These are phyloP conservation scores for Andrena chrysosceles DNA, from an alignment of 2,888 invertebrate species.

Conservation along the genomic window DNA sequence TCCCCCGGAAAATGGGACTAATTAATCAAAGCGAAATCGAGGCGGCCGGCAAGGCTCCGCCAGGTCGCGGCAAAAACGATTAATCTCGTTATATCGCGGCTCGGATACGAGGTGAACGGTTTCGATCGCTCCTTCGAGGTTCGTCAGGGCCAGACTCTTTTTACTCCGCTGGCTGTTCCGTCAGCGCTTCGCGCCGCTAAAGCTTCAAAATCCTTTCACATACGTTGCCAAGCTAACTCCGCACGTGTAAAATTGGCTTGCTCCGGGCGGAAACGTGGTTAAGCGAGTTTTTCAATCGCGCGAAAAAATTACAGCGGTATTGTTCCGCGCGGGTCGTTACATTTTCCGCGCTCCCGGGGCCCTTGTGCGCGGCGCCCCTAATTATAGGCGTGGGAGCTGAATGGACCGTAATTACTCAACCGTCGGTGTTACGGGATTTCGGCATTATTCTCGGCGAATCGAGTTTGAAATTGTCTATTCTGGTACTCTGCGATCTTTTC, in stretches of 20 bases:
- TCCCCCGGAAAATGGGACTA: conserved; percentile 69
- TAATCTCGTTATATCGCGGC: conserved; percentile 74
- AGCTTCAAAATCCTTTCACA: neutral
- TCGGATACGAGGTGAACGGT: conserved; percentile 52
- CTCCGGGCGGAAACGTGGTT: neutral
- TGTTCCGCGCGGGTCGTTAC: conserved; percentile 23
- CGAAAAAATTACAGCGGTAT: conserved; percentile 37
- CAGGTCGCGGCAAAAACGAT: conserved; percentile 69
- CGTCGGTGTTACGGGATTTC: conserved; percentile 4
- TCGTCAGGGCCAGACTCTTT: neutral
- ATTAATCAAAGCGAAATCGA: conserved; percentile 75
- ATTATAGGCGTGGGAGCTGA: conserved; percentile 32
- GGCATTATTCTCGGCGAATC: neutral
- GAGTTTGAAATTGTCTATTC: neutral
- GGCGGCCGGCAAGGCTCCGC: conserved; percentile 56
- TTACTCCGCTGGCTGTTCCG: neutral
- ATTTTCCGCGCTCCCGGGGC: neutral
- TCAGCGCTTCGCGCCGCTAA: neutral
- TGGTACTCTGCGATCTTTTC: neutral
- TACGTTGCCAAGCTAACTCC: neutral
- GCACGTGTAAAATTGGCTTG: conserved; percentile 14
- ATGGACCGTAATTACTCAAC: conserved; percentile 35
- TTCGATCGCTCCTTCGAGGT: conserved; percentile 11
- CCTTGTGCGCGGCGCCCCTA: neutral
- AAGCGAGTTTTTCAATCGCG: conserved; percentile 36